These are phyloP conservation scores for Aricia agestis DNA, from an alignment of 1,140 invertebrate species.

Conservation along the genomic window DNA sequence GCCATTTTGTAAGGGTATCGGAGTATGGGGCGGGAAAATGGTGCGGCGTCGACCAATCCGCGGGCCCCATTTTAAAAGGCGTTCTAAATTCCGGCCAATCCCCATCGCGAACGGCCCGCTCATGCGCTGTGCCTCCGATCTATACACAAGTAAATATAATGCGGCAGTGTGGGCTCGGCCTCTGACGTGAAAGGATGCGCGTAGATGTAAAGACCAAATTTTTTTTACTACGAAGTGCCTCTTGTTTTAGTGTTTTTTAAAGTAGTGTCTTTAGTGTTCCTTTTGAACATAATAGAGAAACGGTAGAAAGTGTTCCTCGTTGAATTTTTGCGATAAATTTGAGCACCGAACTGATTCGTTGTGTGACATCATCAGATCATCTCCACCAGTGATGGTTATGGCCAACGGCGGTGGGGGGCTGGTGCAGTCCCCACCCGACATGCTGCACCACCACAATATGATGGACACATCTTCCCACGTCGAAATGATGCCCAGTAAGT, in stretches of 20 bases:
- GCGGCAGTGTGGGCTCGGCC: slow-evolving; percentile 71
- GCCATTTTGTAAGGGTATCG: slow-evolving; percentile 69
- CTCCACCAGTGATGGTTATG: slow-evolving; percentile 63
- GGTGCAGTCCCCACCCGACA: slow-evolving; percentile 72
- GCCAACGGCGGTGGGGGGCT: slow-evolving; percentile 70
- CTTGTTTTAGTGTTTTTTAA: slow-evolving; percentile 37
- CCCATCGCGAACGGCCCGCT: slow-evolving; percentile 39
- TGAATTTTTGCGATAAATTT: not conserved
- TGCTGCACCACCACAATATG: slow-evolving; percentile 70
- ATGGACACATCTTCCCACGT: slow-evolving; percentile 71
- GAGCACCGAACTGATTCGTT: slow-evolving; percentile 3
- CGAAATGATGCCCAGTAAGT: slow-evolving; percentile 70
- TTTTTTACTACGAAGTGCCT: slow-evolving; percentile 64
- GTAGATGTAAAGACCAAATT: slow-evolving; percentile 44
- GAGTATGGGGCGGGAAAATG: slow-evolving; percentile 63
- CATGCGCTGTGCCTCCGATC: slow-evolving; percentile 71
- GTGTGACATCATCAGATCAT: slow-evolving; percentile 24
- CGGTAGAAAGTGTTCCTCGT: slow-evolving; percentile 12
- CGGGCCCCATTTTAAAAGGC: slow-evolving; percentile 47
- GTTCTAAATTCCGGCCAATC: slow-evolving; percentile 58
- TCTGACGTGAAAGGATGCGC: slow-evolving; percentile 52
- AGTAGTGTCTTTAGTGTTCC: slow-evolving; percentile 40
- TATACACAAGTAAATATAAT: slow-evolving; percentile 70
- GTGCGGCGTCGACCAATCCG: slow-evolving; percentile 49
- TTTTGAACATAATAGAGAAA: slow-evolving; percentile 18